Percentiles rank a stretch among this genome's conserved stretches.
Evolutionary conservation across 2,113 vertebrate species (phyloP).

Genomic region (Polypterus senegalus): DNA sequence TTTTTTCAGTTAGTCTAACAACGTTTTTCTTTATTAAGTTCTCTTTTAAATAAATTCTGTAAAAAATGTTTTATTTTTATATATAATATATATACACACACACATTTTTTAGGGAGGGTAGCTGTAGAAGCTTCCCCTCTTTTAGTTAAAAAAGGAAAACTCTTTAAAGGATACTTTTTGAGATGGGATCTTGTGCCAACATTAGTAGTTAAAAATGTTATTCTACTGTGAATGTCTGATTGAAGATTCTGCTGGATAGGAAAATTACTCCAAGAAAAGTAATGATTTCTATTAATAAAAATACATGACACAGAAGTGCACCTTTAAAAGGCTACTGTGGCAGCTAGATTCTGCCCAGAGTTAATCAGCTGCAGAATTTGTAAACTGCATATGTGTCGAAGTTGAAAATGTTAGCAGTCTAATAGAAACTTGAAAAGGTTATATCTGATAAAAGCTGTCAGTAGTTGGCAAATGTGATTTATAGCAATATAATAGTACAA

Average conservation of each 20-base stretch:
- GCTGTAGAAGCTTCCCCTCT: no score
- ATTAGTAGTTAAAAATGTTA: conserved; percentile 27
- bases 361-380: conserved; percentile 94
- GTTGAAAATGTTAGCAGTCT: conserved; percentile 93
- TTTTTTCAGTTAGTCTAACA: no score
- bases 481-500: conserved; percentile 90
- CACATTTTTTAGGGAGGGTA: no score
- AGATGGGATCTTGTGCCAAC: no score
- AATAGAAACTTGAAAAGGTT: conserved; percentile 99
- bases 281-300: background rate
- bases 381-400: conserved; percentile 90
- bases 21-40: no score
- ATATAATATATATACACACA: no score
- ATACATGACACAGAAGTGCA: conserved; percentile 25
- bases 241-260: conserved; percentile 1
- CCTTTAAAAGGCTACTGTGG: conserved; percentile 47
- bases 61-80: no score
- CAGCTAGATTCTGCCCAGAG: conserved; percentile 59
- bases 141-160: no score
- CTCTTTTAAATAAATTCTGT: no score
- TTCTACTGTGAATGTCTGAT: conserved; percentile 20
- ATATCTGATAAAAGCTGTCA: conserved; percentile 98
- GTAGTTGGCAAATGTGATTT: conserved; percentile 88
- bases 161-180: no score
- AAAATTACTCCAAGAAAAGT: background rate